These are phyloP conservation scores for Zaprionus camerounensis DNA, from an alignment of 1,140 invertebrate genomes.

Conservation along the genomic window DNA sequence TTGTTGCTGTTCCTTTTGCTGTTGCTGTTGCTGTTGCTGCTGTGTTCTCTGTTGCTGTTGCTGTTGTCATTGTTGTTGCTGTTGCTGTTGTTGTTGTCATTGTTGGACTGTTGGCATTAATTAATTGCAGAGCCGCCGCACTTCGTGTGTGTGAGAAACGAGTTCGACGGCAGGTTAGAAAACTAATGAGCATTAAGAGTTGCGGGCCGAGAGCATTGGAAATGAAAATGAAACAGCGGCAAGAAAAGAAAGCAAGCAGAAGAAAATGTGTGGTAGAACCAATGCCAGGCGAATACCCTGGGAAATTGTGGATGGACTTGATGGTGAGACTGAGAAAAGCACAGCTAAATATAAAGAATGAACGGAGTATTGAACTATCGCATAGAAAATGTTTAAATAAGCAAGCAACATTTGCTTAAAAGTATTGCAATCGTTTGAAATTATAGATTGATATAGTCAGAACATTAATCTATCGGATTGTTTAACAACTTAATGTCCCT, in stretches of 20 bases:
- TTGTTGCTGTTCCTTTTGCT: slow-evolving; percentile 70
- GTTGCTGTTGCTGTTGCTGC: slow-evolving; percentile 36
- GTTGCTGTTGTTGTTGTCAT: slow-evolving; percentile 39
- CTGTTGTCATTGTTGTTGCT: slow-evolving; percentile 35
- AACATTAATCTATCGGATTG: no score
- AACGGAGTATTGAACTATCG: neutral
- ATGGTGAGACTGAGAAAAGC: neutral
- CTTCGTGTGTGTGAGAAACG: slow-evolving; percentile 69
- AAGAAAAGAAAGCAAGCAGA: slow-evolving; percentile 45
- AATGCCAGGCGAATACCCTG: slow-evolving; percentile 31
- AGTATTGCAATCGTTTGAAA: no score
- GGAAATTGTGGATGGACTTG: neutral
- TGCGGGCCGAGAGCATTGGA: slow-evolving; percentile 58
- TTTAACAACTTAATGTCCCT: no score
- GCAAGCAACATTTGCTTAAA: no score
- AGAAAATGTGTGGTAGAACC: slow-evolving; percentile 29
- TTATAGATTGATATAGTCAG: no score
- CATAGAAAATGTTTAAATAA: no score
- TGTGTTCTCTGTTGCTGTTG: slow-evolving; percentile 51
- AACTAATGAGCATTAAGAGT: slow-evolving; percentile 77
- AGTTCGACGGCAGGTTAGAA: slow-evolving; percentile 60
- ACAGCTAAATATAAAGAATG: neutral
- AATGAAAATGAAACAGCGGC: slow-evolving; percentile 70
- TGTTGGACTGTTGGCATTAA: slow-evolving; percentile 67
- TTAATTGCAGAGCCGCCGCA: slow-evolving; percentile 70